Evolutionary conservation across 2,113 vertebrate species (phyloP).

Genomic region (Brachirus orientalis): DNA sequence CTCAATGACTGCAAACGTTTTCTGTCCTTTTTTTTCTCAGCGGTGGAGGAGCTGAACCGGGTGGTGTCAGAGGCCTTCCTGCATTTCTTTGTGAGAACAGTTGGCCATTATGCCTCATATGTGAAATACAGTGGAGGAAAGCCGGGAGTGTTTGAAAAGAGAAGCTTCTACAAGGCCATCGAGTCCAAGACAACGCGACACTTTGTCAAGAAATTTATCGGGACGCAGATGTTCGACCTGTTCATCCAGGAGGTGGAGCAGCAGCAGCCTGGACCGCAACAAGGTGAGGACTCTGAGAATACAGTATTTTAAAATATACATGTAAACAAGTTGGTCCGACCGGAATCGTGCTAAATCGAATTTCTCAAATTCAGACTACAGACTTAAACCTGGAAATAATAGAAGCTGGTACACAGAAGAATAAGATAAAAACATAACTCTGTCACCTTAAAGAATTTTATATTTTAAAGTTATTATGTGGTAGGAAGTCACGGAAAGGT

Average conservation of each 20-base stretch:
- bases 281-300: slow-evolving; percentile 83
- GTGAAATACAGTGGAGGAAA: slow-evolving; percentile 74
- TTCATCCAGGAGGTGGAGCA: slow-evolving; percentile 94
- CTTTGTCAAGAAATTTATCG: slow-evolving; percentile 90
- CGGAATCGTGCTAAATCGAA: too few relatives aligned
- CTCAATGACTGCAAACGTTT: background rate
- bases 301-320: too few relatives aligned
- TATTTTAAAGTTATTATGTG: too few relatives aligned
- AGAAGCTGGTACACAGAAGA: too few relatives aligned
- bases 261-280: slow-evolving; percentile 84
- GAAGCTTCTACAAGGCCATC: slow-evolving; percentile 88
- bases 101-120: slow-evolving; percentile 87
- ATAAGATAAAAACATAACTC: too few relatives aligned
- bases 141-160: slow-evolving; percentile 82
- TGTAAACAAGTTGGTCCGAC: too few relatives aligned
- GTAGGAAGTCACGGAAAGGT: too few relatives aligned
- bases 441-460: too few relatives aligned
- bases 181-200: slow-evolving; percentile 84
- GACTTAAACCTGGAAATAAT: too few relatives aligned
- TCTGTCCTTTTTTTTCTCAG: slow-evolving; percentile 66
- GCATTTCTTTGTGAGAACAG: slow-evolving; percentile 88
- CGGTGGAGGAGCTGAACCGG: slow-evolving; percentile 86
- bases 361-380: too few relatives aligned
- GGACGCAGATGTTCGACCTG: slow-evolving; percentile 95
- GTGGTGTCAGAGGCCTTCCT: slow-evolving; percentile 90